Percentiles rank a stretch among this genome's conserved stretches.
These are phyloP conservation scores for Parnassius smintheus DNA, from an alignment of 2,888 invertebrate species.

Conservation along the genomic window DNA sequence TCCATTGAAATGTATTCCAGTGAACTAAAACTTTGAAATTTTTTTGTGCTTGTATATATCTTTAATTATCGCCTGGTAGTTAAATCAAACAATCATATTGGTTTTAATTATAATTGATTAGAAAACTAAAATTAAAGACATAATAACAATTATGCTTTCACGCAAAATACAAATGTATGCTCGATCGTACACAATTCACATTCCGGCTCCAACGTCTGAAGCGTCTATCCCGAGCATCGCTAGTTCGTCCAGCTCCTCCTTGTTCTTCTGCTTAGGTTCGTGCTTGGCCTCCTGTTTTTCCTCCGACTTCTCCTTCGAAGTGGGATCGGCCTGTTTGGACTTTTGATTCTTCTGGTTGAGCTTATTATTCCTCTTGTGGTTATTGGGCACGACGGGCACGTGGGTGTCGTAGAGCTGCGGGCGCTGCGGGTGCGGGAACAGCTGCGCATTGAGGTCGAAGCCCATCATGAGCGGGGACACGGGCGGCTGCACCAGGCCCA, in stretches of 20 bases:
- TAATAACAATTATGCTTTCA: not conserved
- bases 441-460: conserved; percentile 57
- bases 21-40: too few relatives aligned
- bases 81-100: too few relatives aligned
- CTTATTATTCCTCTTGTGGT: conserved; percentile 22
- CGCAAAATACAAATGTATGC: not conserved
- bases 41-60: too few relatives aligned
- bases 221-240: conserved; percentile 93
- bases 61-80: too few relatives aligned
- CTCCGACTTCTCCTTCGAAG: not conserved
- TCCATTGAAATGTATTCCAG: too few relatives aligned
- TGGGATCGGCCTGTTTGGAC: too few relatives aligned
- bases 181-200: not conserved
- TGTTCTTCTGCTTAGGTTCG: conserved; percentile 51
- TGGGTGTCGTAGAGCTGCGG: conserved; percentile 67
- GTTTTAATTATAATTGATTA: not conserved
- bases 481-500: conserved; percentile 38
- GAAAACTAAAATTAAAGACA: not conserved
- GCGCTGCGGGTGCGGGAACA: conserved; percentile 53
- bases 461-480: conserved; percentile 58
- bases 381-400: conserved; percentile 58
- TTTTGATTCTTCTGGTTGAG: not conserved
- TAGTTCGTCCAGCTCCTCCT: conserved; percentile 85
- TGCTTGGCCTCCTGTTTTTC: conserved; percentile 28
- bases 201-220: conserved; percentile 84